Evolutionary conservation across 1,140 invertebrate genomes (phyloP).

Genomic region (Euschistus heros): DNA sequence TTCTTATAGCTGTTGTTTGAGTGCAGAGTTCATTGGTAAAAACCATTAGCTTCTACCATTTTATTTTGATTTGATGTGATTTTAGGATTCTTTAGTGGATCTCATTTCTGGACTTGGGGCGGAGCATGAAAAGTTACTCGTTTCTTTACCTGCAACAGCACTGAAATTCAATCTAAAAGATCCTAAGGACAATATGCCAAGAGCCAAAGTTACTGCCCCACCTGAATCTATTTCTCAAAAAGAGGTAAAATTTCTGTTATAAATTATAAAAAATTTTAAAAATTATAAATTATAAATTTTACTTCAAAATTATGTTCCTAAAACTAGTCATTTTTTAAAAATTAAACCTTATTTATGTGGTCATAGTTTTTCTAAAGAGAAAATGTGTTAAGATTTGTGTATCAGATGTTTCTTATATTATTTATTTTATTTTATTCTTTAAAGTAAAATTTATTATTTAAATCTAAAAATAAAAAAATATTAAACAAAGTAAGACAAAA

Average conservation of each 20-base stretch:
- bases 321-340: neutral
- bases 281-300: neutral
- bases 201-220: conserved; percentile 47
- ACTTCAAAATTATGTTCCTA: neutral
- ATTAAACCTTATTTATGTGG: neutral
- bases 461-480: too few species aligned
- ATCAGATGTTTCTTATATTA: too few species aligned
- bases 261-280: neutral
- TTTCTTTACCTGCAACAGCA: conserved; percentile 56
- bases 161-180: conserved; percentile 54
- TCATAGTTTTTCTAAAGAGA: too few species aligned
- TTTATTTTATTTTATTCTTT: too few species aligned
- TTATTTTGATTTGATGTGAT: conserved; percentile 16
- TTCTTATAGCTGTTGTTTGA: too few species aligned
- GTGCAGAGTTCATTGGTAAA: too few species aligned
- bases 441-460: too few species aligned
- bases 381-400: too few species aligned
- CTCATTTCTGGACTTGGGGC: conserved; percentile 58
- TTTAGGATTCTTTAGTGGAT: conserved; percentile 64
- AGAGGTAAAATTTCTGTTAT: conserved; percentile 36
- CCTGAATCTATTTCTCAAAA: conserved; percentile 46
- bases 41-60: too few species aligned
- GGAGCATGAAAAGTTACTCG: conserved; percentile 52
- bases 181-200: conserved; percentile 51
- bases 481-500: too few species aligned